These are phyloP conservation scores for Molorchus minor DNA, from an alignment of 2,888 invertebrate genomes.

Conservation along the genomic window DNA sequence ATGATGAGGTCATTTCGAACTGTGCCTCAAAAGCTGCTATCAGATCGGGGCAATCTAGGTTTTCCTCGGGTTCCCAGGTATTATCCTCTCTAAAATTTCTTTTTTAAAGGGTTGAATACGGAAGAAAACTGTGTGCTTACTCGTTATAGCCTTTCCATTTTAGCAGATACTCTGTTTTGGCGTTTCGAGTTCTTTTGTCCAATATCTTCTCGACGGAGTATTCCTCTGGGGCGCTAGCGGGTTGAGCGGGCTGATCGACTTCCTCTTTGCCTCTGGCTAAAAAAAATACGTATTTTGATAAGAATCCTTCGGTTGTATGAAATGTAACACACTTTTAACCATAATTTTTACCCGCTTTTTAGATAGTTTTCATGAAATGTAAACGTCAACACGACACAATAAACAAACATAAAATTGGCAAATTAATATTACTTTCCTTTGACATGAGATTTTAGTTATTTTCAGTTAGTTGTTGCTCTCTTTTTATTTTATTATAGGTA, in stretches of 20 bases:
- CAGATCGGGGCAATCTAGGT: conserved; percentile 79
- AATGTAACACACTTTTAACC: conserved; percentile 25
- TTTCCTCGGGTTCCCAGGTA: conserved; percentile 86
- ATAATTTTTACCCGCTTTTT: no score
- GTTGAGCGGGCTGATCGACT: conserved; percentile 9
- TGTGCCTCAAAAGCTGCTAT: conserved; percentile 64
- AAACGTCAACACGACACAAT: no score
- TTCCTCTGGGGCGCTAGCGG: conserved; percentile 65
- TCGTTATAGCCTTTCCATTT: conserved; percentile 76
- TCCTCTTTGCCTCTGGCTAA: conserved; percentile 31
- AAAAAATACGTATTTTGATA: conserved; percentile 5
- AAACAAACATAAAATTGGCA: no score
- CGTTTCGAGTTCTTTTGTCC: conserved; percentile 73
- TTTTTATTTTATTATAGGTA: no score
- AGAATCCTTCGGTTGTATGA: neutral
- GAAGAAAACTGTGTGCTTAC: conserved; percentile 58
- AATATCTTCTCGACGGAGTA: conserved; percentile 80
- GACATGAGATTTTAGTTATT: no score
- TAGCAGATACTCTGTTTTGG: conserved; percentile 73
- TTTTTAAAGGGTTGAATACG: neutral
- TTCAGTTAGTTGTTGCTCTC: no score
- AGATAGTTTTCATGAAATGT: no score
- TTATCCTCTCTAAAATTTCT: conserved; percentile 66
- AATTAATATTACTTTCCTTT: no score
- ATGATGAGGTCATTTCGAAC: conserved; percentile 41